Evolutionary conservation across 2,888 invertebrate genomes (phyloP), one percentile per base, ranked within the genome.

Genomic region (Andrena chrysosceles): DNA sequence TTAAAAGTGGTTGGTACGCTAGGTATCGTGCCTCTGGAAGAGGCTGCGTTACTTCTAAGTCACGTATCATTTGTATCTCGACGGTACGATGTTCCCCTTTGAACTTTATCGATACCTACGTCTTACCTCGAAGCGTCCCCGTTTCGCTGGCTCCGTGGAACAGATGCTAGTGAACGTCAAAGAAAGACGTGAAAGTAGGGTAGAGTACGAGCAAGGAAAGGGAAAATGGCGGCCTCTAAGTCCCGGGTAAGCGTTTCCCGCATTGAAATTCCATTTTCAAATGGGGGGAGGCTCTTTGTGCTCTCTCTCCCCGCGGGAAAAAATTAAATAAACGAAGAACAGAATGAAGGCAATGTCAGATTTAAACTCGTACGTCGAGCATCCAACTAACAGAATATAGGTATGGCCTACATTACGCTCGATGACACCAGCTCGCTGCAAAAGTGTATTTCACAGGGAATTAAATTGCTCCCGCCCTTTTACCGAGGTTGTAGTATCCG

Each of bases 251-350:
- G 67, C 76, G 72, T 81, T 83, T 72, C 31, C 54, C 72, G 59
- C 69, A 72, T 72, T 73, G 76, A 72, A 73, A 83, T 77, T 83
- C 60, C 72, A 77, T 60, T 77, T 77, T 56, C 52, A 20, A 63
- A 20, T 13, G 26, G 4, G 16, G 54, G 13, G 29, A 13, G 20
- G 52, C 35, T 60, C 67, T 76, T 75, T 71, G 76, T 64, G 35
- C 42, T 16, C 8, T 10, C 29, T 16, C 8, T 20, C 8, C 0
- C 13, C 42, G 20, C 31, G 13, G 13, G 62, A 29, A 63, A 59
- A 73, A 69, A 83, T 81, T 72, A 74, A 81, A 81, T 81, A 81
- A 76, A 76, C 48, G 35, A 48, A 8, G 31, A 52, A 29, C 49
- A 31, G 10, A 31, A 68, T 8, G 68, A 81, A 29, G 48, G 20